phyloP scores from a whole-genome alignment of 2,113 vertebrate species.

The Anas platyrhynchos region DNA sequence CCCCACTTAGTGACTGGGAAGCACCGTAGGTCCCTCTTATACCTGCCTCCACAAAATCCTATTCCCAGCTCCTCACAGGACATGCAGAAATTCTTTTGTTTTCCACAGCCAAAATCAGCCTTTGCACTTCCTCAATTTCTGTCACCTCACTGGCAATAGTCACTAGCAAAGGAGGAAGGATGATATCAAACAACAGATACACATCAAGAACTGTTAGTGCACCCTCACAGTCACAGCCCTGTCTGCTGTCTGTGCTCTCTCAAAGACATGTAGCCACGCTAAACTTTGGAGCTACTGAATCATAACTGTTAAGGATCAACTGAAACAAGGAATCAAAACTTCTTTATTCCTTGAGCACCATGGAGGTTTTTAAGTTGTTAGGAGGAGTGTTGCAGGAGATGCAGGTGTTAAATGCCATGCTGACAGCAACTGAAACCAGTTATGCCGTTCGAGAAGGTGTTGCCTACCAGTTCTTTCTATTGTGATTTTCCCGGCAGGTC shows the following conservation, averaged over 20 bases:
- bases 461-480: neutral
- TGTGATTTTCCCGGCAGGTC: neutral
- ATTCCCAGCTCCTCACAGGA: no score
- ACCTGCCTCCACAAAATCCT: neutral
- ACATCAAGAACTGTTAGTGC: neutral
- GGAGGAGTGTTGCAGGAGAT: no score
- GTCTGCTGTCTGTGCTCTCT: neutral
- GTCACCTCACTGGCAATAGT: neutral
- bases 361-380: neutral
- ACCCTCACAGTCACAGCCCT: accelerated
- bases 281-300: neutral
- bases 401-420: neutral
- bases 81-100: neutral
- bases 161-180: neutral
- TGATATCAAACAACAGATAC: neutral
- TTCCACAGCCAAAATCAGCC: neutral
- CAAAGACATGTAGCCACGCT: neutral
- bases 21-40: no score
- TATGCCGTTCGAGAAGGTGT: neutral
- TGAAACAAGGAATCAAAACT: neutral
- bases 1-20: neutral
- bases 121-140: neutral
- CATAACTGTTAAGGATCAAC: neutral
- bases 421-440: neutral
- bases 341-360: neutral